Evolutionary conservation across 2,888 invertebrate genomes (phyloP), one percentile per base, ranked within the genome.

Genomic region (Chrysopilus asiliformis): DNA sequence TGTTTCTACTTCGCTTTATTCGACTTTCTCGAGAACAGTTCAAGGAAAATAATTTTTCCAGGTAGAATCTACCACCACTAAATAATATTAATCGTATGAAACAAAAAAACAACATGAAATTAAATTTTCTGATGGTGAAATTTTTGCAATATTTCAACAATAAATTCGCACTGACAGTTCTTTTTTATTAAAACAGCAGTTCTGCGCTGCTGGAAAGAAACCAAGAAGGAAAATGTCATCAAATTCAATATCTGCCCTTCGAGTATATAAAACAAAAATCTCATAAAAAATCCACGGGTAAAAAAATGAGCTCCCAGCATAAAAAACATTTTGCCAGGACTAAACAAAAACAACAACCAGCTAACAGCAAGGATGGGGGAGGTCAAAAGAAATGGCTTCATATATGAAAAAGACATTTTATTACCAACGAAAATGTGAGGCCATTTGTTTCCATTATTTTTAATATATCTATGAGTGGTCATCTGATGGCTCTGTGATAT

Each of bases 401-500:
- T 38, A 34, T 42, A 39, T 42, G 42, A 42, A 42, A 39, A 42
- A 39, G 34, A 43, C 42, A 33, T 38, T 43, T 43, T 43, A 43
- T 43, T 33, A 40, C 35, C 40, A 34, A 36, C 33, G 40, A 43
- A 40, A 40, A 40, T 43, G 42, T 38, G 38, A 38, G 40, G 26
- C 40, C 42, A 43, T 43, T 43, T 43, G 38, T 43, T 43, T 43
- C 40, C 40, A 43, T 43, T 43, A 43, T 40, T 33, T 40, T 43
- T 43, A 40, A 43, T 40, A 40, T 43, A 38, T 37, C 42, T 43
- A 43, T 43, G 40, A 43, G 42, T 40, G 42, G 42, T 43, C 39
- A 43, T 43, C 42, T 40, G 38, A 38, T 43, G 40, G 37, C 19
- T 15, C 15, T 29, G 38, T 43, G 42, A 43, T 40, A 43, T 37